Evolutionary conservation across 2,888 invertebrate species (phyloP).

Genomic region (Heliconius charithonia): DNA sequence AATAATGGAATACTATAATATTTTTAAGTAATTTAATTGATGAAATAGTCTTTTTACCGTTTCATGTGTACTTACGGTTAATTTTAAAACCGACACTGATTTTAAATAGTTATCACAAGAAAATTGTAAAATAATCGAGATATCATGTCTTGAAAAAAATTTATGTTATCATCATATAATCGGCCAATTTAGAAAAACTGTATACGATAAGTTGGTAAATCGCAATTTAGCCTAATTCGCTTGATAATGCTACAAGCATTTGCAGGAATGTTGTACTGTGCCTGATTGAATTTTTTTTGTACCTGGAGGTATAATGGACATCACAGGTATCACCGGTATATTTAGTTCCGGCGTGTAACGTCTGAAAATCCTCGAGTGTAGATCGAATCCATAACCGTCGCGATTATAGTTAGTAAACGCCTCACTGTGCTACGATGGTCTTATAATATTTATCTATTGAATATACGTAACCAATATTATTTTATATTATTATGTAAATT

Average conservation of each 20-base stretch:
- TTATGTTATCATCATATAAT: constrained; percentile 2
- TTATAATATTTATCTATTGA: too few relatives aligned
- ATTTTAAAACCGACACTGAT: neutral
- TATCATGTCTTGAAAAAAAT: constrained; percentile 6
- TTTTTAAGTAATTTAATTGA: neutral
- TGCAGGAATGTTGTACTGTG: neutral
- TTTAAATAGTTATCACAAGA: neutral
- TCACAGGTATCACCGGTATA: too few relatives aligned
- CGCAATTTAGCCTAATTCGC: neutral
- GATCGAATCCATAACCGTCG: neutral
- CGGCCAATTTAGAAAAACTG: constrained; percentile 18
- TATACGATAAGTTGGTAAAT: constrained; percentile 13
- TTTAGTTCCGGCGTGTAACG: neutral
- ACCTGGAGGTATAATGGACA: neutral
- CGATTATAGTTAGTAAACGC: neutral
- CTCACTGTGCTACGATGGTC: neutral
- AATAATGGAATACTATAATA: too few relatives aligned
- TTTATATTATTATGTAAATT: too few relatives aligned
- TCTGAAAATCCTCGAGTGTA: neutral
- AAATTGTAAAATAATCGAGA: constrained; percentile 22
- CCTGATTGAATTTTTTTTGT: neutral
- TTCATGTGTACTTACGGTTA: neutral
- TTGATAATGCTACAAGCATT: neutral
- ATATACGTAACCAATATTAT: too few relatives aligned
- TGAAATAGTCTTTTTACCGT: neutral